Base-by-base conservation (phyloP, 2,113 vertebrate genomes). In the Dipodomys merriami region DNA sequence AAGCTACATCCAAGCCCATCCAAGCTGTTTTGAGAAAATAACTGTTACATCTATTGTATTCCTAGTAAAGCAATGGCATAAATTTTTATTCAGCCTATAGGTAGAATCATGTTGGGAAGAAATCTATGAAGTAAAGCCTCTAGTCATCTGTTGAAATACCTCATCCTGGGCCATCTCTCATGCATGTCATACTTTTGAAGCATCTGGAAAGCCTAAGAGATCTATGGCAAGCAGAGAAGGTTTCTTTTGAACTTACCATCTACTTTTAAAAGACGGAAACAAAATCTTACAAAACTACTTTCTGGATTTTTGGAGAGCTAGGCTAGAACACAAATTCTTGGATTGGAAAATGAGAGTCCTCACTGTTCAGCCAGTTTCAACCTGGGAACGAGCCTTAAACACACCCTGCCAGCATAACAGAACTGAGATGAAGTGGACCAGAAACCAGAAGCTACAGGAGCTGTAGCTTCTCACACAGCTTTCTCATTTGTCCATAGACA, bases 1-100 rank as follows among this genome's bases (percentile, higher is more conserved):
- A 49, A 49, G 49, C 12, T 49, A 49, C 12, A 49, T 49, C 49
- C 49, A 11, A 49, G 49, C 49, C 12, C 49, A 49, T 39, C 39
- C 39, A 83, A 86, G 2, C 29, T 76, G 23, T 80, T 88, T 88
- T 83, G 80, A 94, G 62, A 88, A 93, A 94, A 77, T 23, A 90
- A 57, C 6, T 88, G 23, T 1, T 57, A 19, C 1, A 33, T 23
- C 62, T 64, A 29, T 20, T 82, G 22, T 89, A 73, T 82, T 46
- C 12, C 35, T 83, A 46, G 9, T 27, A 64, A 85, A 25, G 80
- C 7, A 44, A 65, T 46, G 39, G 72, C 16, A 23, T 81, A 69
- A 89, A 64, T 46, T 57, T 91, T 86, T 25, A 84, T 83, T 86
- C 62, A 67, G 73, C 39, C 76, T 87, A 49, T 81, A 81, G 69